phyloP scores from a whole-genome alignment of 2,797 vertebrate species.

The Valencia hispanica region DNA sequence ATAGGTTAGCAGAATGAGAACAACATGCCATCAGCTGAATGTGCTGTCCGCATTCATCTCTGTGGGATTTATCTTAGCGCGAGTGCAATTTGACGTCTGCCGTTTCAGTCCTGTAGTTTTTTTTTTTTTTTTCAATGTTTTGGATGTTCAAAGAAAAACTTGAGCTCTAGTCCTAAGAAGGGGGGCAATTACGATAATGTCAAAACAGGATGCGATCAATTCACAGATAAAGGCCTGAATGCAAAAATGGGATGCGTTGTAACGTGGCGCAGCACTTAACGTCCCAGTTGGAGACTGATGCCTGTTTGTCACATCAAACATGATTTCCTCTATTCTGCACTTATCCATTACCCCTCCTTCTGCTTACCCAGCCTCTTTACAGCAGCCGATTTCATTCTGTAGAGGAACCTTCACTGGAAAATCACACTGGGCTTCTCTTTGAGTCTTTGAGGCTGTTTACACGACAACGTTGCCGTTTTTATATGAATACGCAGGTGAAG shows the following conservation, averaged over 20 bases:
- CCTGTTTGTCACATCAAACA: slow-evolving; percentile 60
- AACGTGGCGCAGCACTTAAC: slow-evolving; percentile 64
- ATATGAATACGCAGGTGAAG: no score
- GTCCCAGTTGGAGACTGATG: slow-evolving; percentile 63
- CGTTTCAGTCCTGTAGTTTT: slow-evolving; percentile 14
- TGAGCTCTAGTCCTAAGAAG: background rate
- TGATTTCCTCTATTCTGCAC: slow-evolving; percentile 36
- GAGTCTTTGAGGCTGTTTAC: no score
- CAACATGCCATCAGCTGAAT: slow-evolving; percentile 53
- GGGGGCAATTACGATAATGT: slow-evolving; percentile 2
- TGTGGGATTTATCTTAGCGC: slow-evolving; percentile 49
- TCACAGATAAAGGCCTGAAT: slow-evolving; percentile 29
- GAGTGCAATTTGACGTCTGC: slow-evolving; percentile 39
- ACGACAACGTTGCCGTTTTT: no score
- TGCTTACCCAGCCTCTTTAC: slow-evolving; percentile 34
- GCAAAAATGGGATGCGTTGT: slow-evolving; percentile 43
- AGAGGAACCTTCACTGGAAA: slow-evolving; percentile 34
- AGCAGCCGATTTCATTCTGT: slow-evolving; percentile 54
- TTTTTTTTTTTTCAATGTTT: slow-evolving; percentile 9
- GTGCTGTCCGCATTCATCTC: slow-evolving; percentile 44
- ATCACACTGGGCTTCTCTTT: slow-evolving; percentile 37
- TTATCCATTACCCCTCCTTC: slow-evolving; percentile 19
- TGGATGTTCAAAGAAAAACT: slow-evolving; percentile 17
- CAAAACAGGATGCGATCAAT: slow-evolving; percentile 35
- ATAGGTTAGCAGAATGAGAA: slow-evolving; percentile 66